phyloP scores from a whole-genome alignment of 2,888 invertebrate genomes.

The Tetheella fluctuosa region DNA sequence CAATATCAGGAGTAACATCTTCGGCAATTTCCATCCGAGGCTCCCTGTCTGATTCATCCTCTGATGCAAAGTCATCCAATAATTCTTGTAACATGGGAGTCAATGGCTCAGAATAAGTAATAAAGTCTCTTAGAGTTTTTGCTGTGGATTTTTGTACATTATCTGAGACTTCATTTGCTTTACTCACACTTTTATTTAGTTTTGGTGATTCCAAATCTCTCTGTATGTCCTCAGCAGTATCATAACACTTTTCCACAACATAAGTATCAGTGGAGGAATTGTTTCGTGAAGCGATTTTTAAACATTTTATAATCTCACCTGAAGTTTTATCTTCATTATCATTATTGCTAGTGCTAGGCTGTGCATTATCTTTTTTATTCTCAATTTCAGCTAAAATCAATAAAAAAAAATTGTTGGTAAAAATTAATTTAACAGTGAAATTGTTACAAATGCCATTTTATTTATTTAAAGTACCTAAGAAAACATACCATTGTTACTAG shows the following conservation, averaged over 20 bases:
- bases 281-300: slow-evolving; percentile 53
- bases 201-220: slow-evolving; percentile 51
- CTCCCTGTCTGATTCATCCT: slow-evolving; percentile 58
- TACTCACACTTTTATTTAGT: slow-evolving; percentile 21
- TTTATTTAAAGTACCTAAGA: slow-evolving; percentile 13
- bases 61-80: slow-evolving; percentile 65
- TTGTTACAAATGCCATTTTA: background rate
- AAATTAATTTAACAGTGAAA: background rate
- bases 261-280: slow-evolving; percentile 73
- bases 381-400: slow-evolving; percentile 46
- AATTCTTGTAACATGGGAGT: slow-evolving; percentile 65
- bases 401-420: slow-evolving; percentile 1
- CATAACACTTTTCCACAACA: slow-evolving; percentile 61
- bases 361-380: slow-evolving; percentile 24
- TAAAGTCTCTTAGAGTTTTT: slow-evolving; percentile 61
- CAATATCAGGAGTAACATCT: slow-evolving; percentile 27
- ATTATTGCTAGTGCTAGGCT: slow-evolving; percentile 18
- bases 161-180: slow-evolving; percentile 15
- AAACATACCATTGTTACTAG: slow-evolving; percentile 51
- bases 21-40: slow-evolving; percentile 56
- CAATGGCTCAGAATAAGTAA: slow-evolving; percentile 65
- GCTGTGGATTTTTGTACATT: slow-evolving; percentile 14
- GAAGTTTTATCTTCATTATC: slow-evolving; percentile 47
- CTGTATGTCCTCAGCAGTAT: slow-evolving; percentile 60
- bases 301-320: slow-evolving; percentile 67